Conservation (phyloP, 2,888 invertebrate species). For the Lagria hirta region DNA sequence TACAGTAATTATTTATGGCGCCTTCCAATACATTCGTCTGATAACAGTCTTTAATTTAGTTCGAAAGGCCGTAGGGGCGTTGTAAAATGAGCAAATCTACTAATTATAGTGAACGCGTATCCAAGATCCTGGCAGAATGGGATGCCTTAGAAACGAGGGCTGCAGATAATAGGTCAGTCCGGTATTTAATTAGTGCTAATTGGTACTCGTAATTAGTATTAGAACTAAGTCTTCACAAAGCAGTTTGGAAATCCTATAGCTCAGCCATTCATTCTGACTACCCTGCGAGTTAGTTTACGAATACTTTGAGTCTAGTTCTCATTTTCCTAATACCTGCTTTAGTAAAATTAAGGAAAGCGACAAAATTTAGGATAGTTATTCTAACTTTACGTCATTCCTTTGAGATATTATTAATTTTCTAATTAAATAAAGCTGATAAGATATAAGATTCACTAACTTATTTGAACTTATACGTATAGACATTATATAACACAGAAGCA, state of each 20-base stretch:
- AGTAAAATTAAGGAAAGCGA: too few species aligned
- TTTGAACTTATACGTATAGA: too few species aligned
- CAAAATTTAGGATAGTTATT: too few species aligned
- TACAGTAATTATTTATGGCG: conserved; percentile 22
- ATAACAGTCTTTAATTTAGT: conserved; percentile 28
- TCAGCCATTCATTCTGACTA: conserved; percentile 36
- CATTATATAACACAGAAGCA: too few species aligned
- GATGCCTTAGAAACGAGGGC: conserved; percentile 48
- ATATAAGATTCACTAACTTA: too few species aligned
- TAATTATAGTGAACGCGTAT: conserved; percentile 45
- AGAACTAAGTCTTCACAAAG: conserved; percentile 53
- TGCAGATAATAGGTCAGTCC: conserved; percentile 53
- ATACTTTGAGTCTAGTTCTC: conserved; percentile 40
- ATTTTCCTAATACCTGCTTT: too few species aligned
- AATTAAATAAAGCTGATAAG: too few species aligned
- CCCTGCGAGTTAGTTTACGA: conserved; percentile 35
- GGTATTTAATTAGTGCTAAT: conserved; percentile 55
- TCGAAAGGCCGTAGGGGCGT: conserved; percentile 28
- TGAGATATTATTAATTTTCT: too few species aligned
- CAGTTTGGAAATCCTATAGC: conserved; percentile 51
- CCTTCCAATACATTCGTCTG: conserved; percentile 17
- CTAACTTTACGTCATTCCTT: too few species aligned
- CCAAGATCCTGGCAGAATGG: conserved; percentile 44
- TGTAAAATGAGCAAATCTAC: conserved; percentile 43
- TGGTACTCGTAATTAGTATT: conserved; percentile 54